Conservation (phyloP, 2,113 vertebrate genomes). For the Carettochelys insculpta region DNA sequence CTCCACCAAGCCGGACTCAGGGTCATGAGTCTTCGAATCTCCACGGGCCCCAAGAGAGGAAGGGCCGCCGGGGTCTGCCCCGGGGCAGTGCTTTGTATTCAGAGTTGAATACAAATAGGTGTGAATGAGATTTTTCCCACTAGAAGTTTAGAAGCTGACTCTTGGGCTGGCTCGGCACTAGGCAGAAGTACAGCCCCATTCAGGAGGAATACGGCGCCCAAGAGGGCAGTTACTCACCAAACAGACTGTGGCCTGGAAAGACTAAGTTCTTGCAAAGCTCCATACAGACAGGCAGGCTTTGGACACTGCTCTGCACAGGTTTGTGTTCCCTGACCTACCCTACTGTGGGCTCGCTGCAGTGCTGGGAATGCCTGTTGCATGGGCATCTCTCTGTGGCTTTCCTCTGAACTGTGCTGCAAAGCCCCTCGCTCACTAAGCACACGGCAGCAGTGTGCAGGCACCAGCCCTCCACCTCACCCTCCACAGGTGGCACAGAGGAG, state of each 20-base stretch:
- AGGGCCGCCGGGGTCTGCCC: background rate
- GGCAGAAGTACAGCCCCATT: background rate
- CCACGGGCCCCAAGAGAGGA: background rate
- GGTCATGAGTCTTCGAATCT: accelerated
- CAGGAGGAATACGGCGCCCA: background rate
- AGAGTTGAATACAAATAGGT: background rate
- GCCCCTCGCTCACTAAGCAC: no score
- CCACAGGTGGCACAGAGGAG: background rate
- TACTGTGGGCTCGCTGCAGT: background rate
- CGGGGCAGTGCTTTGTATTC: background rate
- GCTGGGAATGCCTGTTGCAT: background rate
- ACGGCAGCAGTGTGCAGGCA: background rate
- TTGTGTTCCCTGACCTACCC: background rate
- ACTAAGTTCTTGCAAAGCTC: background rate
- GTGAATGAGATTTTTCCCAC: background rate
- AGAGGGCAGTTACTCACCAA: background rate
- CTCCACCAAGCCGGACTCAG: background rate
- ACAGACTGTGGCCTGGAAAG: accelerated
- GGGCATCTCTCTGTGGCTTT: background rate
- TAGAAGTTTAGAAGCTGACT: background rate
- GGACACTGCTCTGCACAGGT: background rate
- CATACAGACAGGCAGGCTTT: background rate
- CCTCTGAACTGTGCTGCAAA: background rate
- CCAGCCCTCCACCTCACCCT: background rate
- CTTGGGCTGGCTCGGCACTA: background rate